phyloP scores from a whole-genome alignment of 2,797 vertebrate species.

The Gymnothorax reevesii region DNA sequence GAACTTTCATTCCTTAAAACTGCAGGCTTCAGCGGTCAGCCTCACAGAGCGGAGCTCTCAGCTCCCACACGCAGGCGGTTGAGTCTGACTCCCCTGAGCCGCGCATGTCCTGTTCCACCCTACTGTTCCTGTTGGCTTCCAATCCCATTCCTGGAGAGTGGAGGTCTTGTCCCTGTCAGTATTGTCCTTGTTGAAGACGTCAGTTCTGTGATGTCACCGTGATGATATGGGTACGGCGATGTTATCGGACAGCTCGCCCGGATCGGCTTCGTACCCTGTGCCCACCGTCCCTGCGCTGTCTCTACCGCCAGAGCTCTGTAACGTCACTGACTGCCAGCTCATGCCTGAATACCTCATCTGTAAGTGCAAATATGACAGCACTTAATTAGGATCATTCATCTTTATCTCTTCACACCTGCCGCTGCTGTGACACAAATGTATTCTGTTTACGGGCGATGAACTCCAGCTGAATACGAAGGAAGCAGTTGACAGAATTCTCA shows the following conservation, averaged over 20 bases:
- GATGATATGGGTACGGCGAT: background rate
- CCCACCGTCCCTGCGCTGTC: background rate
- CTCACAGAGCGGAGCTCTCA: background rate
- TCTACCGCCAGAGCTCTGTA: background rate
- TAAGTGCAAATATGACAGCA: slow-evolving; percentile 35
- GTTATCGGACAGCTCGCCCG: background rate
- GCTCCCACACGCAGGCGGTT: background rate
- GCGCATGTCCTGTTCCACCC: background rate
- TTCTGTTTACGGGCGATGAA: slow-evolving; percentile 29
- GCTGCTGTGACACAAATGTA: slow-evolving; percentile 32
- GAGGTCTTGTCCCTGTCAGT: background rate
- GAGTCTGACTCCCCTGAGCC: background rate
- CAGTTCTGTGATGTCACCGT: background rate
- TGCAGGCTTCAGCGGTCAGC: background rate
- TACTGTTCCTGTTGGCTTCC: background rate
- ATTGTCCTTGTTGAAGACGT: background rate
- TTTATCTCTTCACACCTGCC: slow-evolving; percentile 16
- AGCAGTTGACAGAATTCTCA: background rate
- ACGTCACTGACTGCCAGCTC: slow-evolving; percentile 27
- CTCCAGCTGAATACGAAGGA: slow-evolving; percentile 5
- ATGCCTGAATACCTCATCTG: slow-evolving; percentile 28
- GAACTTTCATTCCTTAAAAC: background rate
- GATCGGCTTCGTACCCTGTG: background rate
- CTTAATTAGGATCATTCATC: slow-evolving; percentile 42
- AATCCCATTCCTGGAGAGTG: background rate